phyloP scores from a whole-genome alignment of 2,888 invertebrate species.

The Aradus depressus region DNA sequence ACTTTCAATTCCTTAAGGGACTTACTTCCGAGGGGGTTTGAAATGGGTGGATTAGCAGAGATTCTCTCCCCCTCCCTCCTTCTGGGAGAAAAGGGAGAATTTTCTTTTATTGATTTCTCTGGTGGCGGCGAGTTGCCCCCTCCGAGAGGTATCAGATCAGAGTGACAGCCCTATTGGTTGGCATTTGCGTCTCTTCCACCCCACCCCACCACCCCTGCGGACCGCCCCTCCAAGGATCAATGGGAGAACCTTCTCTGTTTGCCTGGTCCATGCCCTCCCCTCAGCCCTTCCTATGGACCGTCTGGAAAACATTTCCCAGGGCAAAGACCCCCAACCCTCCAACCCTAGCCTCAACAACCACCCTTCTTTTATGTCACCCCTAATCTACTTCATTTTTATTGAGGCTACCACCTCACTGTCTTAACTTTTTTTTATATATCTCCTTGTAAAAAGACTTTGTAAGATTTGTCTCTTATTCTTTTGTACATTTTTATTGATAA shows the following conservation, averaged over 20 bases:
- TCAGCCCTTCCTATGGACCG: constrained; percentile 18
- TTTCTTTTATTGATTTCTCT: constrained; percentile 30
- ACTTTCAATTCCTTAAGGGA: not conserved
- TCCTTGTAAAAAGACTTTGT: too few species aligned
- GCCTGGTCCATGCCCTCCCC: constrained; percentile 21
- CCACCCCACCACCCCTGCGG: constrained; percentile 27
- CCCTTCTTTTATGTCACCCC: not conserved
- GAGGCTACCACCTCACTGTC: too few species aligned
- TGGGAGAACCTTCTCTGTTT: constrained; percentile 19
- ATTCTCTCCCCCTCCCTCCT: constrained; percentile 11
- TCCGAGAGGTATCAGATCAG: constrained; percentile 22
- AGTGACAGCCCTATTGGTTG: constrained; percentile 26
- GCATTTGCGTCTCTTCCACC: constrained; percentile 20
- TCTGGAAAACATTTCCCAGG: constrained; percentile 25
- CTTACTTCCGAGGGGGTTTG: not conserved
- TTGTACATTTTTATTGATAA: too few species aligned
- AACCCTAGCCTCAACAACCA: too few species aligned
- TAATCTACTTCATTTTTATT: too few species aligned
- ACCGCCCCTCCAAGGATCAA: constrained; percentile 19
- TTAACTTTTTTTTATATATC: too few species aligned
- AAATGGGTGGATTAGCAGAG: constrained; percentile 23
- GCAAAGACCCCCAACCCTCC: too few species aligned
- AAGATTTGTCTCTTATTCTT: too few species aligned
- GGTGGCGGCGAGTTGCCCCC: not conserved
- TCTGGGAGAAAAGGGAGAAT: constrained; percentile 14